Conservation (phyloP, 2,888 invertebrate species). For the Apamea anceps region DNA sequence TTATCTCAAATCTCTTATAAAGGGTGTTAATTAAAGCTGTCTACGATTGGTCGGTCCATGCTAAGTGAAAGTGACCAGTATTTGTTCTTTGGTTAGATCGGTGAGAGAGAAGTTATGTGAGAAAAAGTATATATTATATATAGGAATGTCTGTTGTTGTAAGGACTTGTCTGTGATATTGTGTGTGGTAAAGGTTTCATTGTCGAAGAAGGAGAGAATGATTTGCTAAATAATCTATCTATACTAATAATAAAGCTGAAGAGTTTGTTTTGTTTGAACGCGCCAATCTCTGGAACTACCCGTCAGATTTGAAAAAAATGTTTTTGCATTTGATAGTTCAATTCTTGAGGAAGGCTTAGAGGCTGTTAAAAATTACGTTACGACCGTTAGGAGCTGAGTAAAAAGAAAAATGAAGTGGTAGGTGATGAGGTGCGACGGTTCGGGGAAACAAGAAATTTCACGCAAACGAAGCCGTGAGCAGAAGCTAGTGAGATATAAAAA, state of each 20-base stretch:
- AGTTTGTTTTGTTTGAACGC: no score
- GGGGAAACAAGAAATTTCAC: no score
- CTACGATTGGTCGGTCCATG: slow-evolving; percentile 32
- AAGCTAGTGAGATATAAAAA: no score
- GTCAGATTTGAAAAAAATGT: no score
- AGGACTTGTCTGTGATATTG: not conserved
- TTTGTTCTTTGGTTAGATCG: slow-evolving; percentile 36
- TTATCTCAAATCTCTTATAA: slow-evolving; percentile 48
- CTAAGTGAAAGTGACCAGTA: slow-evolving; percentile 53
- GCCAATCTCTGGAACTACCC: no score
- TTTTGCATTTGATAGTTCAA: no score
- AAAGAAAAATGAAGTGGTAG: no score
- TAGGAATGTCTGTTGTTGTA: not conserved
- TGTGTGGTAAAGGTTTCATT: not conserved
- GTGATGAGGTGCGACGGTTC: no score
- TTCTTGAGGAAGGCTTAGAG: no score
- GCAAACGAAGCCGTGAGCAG: no score
- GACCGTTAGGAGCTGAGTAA: not conserved
- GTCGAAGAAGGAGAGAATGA: not conserved
- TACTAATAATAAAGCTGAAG: no score
- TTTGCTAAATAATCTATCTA: not conserved
- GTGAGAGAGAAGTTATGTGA: slow-evolving; percentile 4
- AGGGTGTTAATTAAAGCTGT: slow-evolving; percentile 55
- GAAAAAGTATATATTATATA: slow-evolving; percentile 5
- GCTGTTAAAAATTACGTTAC: no score